These are phyloP conservation scores for Neotoma lepida DNA, from an alignment of 2,113 vertebrate genomes.

Conservation along the genomic window DNA sequence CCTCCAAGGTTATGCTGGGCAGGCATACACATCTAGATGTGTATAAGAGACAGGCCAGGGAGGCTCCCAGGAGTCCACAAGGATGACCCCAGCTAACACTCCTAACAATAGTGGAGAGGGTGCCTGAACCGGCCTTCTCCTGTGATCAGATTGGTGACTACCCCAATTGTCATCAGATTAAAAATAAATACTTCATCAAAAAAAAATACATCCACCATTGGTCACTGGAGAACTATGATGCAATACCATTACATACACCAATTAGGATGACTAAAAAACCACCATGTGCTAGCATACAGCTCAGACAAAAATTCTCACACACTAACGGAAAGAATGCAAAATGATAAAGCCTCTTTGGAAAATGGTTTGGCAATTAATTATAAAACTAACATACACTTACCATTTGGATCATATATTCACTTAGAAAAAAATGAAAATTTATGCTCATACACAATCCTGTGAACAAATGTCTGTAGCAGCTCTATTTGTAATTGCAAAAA, in stretches of 20 bases:
- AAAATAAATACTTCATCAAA: background rate
- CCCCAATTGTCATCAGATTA: background rate
- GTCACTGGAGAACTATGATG: background rate
- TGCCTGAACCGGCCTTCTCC: too few relatives aligned
- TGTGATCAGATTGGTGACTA: too few relatives aligned
- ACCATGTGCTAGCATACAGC: background rate
- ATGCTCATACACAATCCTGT: background rate
- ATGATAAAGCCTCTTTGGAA: background rate
- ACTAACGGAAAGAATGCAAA: background rate
- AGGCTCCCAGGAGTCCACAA: too few relatives aligned
- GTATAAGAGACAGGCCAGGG: too few relatives aligned
- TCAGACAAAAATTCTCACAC: background rate
- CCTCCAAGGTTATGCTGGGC: background rate
- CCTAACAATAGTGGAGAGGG: too few relatives aligned
- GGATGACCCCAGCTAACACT: too few relatives aligned
- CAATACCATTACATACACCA: background rate
- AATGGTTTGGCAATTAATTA: background rate
- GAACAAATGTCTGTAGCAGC: background rate
- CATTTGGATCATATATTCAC: background rate
- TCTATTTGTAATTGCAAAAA: background rate
- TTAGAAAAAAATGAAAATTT: slow-evolving; percentile 25
- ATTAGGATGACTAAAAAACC: background rate
- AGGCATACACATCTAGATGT: too few relatives aligned
- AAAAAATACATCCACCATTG: background rate
- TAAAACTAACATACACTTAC: slow-evolving; percentile 22